Evolutionary conservation across 2,888 invertebrate species (phyloP), one percentile per base, ranked within the genome.

Genomic region (Atethmia centrago): DNA sequence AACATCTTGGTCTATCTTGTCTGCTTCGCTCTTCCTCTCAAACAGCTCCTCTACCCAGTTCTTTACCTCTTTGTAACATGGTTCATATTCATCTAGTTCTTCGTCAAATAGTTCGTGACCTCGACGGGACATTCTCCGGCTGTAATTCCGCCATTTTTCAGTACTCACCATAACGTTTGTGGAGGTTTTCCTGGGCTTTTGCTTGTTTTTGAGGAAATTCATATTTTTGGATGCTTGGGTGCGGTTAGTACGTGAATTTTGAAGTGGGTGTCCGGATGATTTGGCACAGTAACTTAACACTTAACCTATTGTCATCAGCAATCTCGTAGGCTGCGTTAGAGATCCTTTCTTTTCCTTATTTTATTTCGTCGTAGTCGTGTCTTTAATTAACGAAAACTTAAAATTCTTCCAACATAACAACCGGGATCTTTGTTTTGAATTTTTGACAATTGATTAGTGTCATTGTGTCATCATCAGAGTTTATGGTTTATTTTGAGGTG

Each of bases 31-130:
- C 77, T 93, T 93, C 14, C 89, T 89, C 40, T 90, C 89, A 73
- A 95, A 95, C 76, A 94, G 93, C 45, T 95, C 93, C 71, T 95
- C 92, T 8, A 94, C 91, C 94, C 95, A 95, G 76, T 94, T 92
- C 79, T 93, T 92, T 19, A 93, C 88, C 67, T 93, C 92, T 62
- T 87, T 87, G 47, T 89, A 89, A 64, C 90, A 88, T 19, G 92
- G 91, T 72, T 92, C 92, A 8, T 93, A 93, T 14, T 94, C 94
- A 3, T 94, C 93, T 2, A 92, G 89, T 53, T 93, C 92, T n/a
- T 92, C 91, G 2, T 90, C 89, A 3, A 86, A 64, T 42, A 87
- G 51, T 3, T 89, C 87, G 14, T 80, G 85, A 25, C 86, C 88
- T 63, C 86, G 85, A 3, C 88, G 88, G 1, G 94, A 94, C 19